Percentiles rank a stretch among this genome's conserved stretches.
These are phyloP conservation scores for Ormyrus pomaceus DNA, from an alignment of 2,888 invertebrate genomes.

Conservation along the genomic window DNA sequence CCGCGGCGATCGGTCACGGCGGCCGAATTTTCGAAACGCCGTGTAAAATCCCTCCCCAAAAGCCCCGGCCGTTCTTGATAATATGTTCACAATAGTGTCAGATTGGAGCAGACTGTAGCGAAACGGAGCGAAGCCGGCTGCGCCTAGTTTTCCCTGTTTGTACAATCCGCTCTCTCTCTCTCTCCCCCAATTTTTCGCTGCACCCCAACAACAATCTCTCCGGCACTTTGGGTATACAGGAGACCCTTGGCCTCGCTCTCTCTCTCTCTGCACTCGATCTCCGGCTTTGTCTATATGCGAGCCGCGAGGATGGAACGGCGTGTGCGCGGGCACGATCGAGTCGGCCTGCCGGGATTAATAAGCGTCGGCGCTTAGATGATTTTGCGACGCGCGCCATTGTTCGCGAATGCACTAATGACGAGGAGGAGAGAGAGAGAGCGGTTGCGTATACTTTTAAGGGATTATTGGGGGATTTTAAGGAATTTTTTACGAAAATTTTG, in stretches of 20 bases:
- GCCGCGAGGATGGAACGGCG: not conserved
- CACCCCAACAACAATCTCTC: conserved; percentile 31
- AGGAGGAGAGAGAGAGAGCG: no score
- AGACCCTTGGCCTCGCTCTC: not conserved
- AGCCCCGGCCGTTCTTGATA: conserved; percentile 39
- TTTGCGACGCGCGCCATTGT: no score
- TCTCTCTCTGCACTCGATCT: conserved; percentile 10
- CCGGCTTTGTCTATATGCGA: conserved; percentile 32
- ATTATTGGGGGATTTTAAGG: no score
- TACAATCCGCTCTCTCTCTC: conserved; percentile 62
- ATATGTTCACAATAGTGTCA: conserved; percentile 57
- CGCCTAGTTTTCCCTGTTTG: conserved; percentile 66
- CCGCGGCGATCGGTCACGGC: conserved; percentile 17
- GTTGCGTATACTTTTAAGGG: no score
- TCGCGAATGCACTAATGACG: no score
- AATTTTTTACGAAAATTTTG: no score
- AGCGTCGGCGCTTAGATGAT: not conserved
- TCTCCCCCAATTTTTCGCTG: conserved; percentile 58
- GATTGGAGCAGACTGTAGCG: conserved; percentile 64
- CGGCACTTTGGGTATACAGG: not conserved
- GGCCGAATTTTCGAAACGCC: conserved; percentile 19
- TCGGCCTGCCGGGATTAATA: conserved; percentile 45
- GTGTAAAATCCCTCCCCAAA: conserved; percentile 21
- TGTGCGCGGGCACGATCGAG: not conserved
- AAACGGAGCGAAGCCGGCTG: conserved; percentile 63